Conservation (phyloP, 2,797 vertebrate species). For the Chaenodraco wilsoni region DNA sequence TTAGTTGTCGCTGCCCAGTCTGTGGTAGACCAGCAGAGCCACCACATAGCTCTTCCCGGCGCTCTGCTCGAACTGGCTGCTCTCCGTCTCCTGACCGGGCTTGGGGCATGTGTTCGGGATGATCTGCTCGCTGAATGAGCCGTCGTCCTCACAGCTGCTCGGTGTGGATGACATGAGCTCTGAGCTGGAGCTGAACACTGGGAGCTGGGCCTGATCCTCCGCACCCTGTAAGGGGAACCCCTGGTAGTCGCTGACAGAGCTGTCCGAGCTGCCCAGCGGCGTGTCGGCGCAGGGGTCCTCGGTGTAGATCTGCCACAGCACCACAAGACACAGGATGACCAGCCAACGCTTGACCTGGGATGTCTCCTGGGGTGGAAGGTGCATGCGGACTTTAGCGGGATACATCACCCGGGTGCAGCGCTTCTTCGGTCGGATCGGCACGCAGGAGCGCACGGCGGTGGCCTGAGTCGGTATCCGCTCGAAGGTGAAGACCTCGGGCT, state of each 20-base stretch:
- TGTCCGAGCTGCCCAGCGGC: slow-evolving; percentile 29
- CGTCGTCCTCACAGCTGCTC: not conserved
- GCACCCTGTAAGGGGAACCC: slow-evolving; percentile 69
- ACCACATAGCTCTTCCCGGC: slow-evolving; percentile 79
- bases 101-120: slow-evolving; percentile 49
- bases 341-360: slow-evolving; percentile 83
- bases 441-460: slow-evolving; percentile 61
- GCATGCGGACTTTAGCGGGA: slow-evolving; percentile 84
- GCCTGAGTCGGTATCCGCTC: slow-evolving; percentile 70
- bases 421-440: slow-evolving; percentile 73
- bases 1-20: slow-evolving; percentile 78
- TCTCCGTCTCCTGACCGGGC: slow-evolving; percentile 33
- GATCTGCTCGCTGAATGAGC: slow-evolving; percentile 13
- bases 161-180: not conserved
- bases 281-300: slow-evolving; percentile 73
- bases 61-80: slow-evolving; percentile 65
- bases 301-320: slow-evolving; percentile 86
- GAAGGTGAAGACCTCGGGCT: slow-evolving; percentile 87
- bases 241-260: slow-evolving; percentile 57
- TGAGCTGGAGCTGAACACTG: slow-evolving; percentile 9
- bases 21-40: slow-evolving; percentile 83
- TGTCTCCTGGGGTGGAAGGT: slow-evolving; percentile 83
- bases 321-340: slow-evolving; percentile 80
- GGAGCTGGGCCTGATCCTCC: slow-evolving; percentile 67
- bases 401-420: slow-evolving; percentile 83